Evolutionary conservation across 2,888 invertebrate genomes (phyloP).

Genomic region (Trissolcus japonicus): DNA sequence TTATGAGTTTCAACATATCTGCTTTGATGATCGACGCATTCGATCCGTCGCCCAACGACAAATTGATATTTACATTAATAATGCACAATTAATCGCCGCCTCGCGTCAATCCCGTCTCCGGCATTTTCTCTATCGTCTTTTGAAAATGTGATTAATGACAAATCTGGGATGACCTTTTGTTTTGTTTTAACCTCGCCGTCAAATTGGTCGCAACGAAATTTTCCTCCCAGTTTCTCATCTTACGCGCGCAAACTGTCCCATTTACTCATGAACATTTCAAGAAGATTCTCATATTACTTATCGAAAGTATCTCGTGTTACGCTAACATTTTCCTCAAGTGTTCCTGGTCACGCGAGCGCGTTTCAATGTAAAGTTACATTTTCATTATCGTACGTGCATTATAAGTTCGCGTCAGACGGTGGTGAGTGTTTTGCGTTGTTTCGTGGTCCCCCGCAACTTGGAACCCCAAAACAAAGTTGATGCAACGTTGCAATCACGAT

Average conservation of each 20-base stretch:
- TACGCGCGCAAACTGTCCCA: conserved; percentile 53
- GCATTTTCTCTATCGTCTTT: conserved; percentile 17
- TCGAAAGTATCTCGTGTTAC: conserved; percentile 56
- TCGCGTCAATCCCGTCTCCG: not conserved
- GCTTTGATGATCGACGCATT: conserved; percentile 31
- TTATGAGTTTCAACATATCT: conserved; percentile 50
- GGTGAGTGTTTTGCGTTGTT: conserved; percentile 34
- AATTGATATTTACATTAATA: conserved; percentile 55
- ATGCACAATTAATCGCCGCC: conserved; percentile 41
- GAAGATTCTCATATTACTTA: conserved; percentile 56
- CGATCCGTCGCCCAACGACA: conserved; percentile 33
- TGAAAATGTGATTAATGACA: conserved; percentile 26
- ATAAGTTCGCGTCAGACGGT: too few species aligned
- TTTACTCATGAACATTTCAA: conserved; percentile 54
- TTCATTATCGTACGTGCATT: conserved; percentile 37
- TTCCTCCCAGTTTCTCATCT: conserved; percentile 51
- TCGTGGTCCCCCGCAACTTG: conserved; percentile 41
- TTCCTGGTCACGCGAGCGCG: conserved; percentile 43
- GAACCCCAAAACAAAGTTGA: not conserved
- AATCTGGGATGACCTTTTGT: not conserved
- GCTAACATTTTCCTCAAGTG: conserved; percentile 53
- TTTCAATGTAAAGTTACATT: conserved; percentile 45
- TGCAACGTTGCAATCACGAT: not conserved
- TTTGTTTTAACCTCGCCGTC: not conserved
- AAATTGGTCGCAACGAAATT: conserved; percentile 22